Evolutionary conservation across 2,888 invertebrate genomes (phyloP), one percentile per base, ranked within the genome.

Genomic region (Bellardia bayeri): DNA sequence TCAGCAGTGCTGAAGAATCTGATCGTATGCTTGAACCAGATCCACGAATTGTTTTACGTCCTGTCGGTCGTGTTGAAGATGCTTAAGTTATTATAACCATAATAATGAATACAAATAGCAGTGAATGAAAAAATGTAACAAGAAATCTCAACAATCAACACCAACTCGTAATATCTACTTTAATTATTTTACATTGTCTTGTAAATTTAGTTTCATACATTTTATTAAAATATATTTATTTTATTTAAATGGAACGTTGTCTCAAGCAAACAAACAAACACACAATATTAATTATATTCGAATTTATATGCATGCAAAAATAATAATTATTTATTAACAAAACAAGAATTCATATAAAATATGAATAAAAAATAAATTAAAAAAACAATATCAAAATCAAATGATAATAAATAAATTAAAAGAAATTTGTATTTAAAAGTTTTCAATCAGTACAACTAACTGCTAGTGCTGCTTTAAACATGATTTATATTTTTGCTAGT

Each of bases 1-100:
- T 95, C 90, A 96, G 95, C 94, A 95, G 95, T 91, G 95, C 95
- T 78, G 96, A 96, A 92, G 97, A 97, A 92, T 96, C 96, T 90
- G 96, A 96, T 92, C 95, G 96, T 90, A 96, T 96, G 96, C 94
- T 96, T 89, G 96, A 96, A 91, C 95, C 96, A 45, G 96, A 96
- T 92, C 96, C 96, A 76, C 93, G 95, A 90, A 95, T 95, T 90
- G 95, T 95, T 42, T 93, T 95, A 71, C 94, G 95, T 90, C 96
- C 96, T 33, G 94, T 96, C 89, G 96, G 96, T 93, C 94, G 94
- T 88, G 94, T 94, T 75, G 95, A 95, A 91, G 95, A 95, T 90
- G 94, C 94, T 76, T 93, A 92, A 92, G 78, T 40, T 42, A 75
- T 42, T 75, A 30, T 5, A 40, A 82, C 79, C 64, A 89, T 23